These are phyloP conservation scores for Clitarchus hookeri DNA, from an alignment of 2,888 invertebrate species.

Conservation along the genomic window DNA sequence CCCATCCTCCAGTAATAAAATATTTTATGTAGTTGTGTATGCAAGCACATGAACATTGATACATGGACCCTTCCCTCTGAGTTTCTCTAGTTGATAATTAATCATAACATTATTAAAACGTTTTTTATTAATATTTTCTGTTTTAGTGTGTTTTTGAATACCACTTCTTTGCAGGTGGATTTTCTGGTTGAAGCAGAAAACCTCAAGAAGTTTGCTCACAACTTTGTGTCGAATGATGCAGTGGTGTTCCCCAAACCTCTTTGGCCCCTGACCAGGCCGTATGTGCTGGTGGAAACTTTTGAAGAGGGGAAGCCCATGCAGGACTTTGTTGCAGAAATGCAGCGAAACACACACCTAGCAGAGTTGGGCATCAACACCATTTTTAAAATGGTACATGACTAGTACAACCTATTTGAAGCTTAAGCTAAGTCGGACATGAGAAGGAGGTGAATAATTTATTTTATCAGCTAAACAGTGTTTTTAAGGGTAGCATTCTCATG, in stretches of 20 bases:
- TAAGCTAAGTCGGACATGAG: background rate
- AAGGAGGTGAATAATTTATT: background rate
- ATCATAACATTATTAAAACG: background rate
- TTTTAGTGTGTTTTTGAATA: background rate
- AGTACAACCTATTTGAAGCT: slow-evolving; percentile 5
- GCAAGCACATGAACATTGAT: too few relatives aligned
- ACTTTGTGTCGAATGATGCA: slow-evolving; percentile 51
- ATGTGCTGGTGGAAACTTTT: slow-evolving; percentile 57
- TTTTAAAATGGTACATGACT: slow-evolving; percentile 55
- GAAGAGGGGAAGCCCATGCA: slow-evolving; percentile 54
- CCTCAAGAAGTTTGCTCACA: slow-evolving; percentile 53
- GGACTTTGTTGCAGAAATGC: slow-evolving; percentile 47
- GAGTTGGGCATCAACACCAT: slow-evolving; percentile 55
- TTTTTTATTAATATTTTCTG: slow-evolving; percentile 1
- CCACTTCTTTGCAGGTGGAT: slow-evolving; percentile 52
- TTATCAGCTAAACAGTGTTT: background rate
- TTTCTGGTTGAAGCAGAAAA: slow-evolving; percentile 56
- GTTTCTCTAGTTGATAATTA: too few relatives aligned
- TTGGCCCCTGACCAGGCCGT: slow-evolving; percentile 50
- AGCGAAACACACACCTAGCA: slow-evolving; percentile 50
- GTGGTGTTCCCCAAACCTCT: slow-evolving; percentile 55
- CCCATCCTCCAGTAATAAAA: too few relatives aligned
- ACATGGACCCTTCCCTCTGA: too few relatives aligned
- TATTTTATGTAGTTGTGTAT: too few relatives aligned
- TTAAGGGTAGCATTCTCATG: too few relatives aligned